Percentiles rank a stretch among this genome's conserved stretches.
These are phyloP conservation scores for Drosophila prosaltans DNA, from an alignment of 1,140 invertebrate genomes.

Conservation along the genomic window DNA sequence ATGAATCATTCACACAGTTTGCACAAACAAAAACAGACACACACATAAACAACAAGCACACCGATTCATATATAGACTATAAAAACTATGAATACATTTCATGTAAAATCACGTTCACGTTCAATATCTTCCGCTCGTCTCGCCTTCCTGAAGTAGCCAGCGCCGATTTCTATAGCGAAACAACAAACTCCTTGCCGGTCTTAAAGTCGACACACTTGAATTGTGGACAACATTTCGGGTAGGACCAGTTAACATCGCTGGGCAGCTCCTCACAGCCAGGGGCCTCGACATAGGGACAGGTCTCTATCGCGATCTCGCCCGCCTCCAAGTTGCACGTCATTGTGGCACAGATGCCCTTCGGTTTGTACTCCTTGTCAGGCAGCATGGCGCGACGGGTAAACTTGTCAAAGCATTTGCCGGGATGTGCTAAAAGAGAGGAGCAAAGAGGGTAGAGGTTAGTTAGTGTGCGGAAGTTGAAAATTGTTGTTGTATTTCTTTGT, in stretches of 20 bases:
- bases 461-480: slow-evolving; percentile 68
- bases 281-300: slow-evolving; percentile 78
- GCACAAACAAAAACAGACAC: slow-evolving; percentile 16
- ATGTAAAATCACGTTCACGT: slow-evolving; percentile 76
- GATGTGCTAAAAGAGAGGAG: slow-evolving; percentile 58
- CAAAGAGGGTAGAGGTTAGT: slow-evolving; percentile 10
- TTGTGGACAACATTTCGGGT: slow-evolving; percentile 81
- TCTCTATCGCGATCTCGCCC: slow-evolving; percentile 80
- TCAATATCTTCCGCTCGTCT: slow-evolving; percentile 23
- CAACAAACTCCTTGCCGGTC: slow-evolving; percentile 79
- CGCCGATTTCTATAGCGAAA: slow-evolving; percentile 59
- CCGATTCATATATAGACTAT: slow-evolving; percentile 23
- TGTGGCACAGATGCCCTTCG: slow-evolving; percentile 81
- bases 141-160: background rate
- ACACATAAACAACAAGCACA: slow-evolving; percentile 15
- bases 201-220: slow-evolving; percentile 81
- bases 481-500: slow-evolving; percentile 48
- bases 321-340: slow-evolving; percentile 79
- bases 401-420: slow-evolving; percentile 81
- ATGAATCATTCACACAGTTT: slow-evolving; percentile 60
- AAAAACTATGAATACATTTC: slow-evolving; percentile 75
- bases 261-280: slow-evolving; percentile 81
- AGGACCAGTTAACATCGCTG: slow-evolving; percentile 74
- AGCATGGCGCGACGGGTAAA: slow-evolving; percentile 75
- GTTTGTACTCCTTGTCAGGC: slow-evolving; percentile 80